phyloP scores from a whole-genome alignment of 2,797 vertebrate species.

The Enteromius unitaeniatus region DNA sequence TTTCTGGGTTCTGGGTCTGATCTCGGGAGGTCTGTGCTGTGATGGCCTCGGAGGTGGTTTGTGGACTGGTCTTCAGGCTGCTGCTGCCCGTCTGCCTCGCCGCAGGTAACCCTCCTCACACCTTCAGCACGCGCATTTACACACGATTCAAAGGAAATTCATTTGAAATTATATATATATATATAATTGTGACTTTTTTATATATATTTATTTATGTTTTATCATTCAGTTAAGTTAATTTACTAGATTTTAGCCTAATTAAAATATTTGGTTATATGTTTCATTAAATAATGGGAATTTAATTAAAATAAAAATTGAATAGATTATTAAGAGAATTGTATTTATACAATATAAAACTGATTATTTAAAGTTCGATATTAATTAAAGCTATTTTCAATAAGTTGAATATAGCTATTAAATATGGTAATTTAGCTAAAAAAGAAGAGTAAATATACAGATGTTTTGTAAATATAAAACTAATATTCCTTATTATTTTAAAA shows the following conservation, averaged over 20 bases:
- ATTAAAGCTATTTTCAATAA: no score
- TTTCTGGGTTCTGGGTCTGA: not conserved
- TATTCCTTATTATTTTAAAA: not conserved
- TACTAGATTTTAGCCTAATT: no score
- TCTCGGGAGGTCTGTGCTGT: slow-evolving; percentile 49
- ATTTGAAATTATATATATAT: not conserved
- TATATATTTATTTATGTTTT: not conserved
- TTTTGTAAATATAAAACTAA: not conserved
- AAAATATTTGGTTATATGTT: not conserved
- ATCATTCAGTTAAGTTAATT: no score
- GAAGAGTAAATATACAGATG: not conserved
- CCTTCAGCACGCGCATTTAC: no score
- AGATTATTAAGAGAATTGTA: no score
- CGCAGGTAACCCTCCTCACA: slow-evolving; percentile 73
- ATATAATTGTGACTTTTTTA: no score
- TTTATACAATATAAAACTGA: no score
- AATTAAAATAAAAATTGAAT: not conserved
- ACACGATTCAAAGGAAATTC: not conserved
- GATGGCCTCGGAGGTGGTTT: slow-evolving; percentile 88
- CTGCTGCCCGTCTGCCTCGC: slow-evolving; percentile 85
- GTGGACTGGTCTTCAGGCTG: slow-evolving; percentile 86
- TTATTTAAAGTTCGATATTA: no score
- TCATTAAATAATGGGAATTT: not conserved
- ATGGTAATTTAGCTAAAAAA: not conserved
- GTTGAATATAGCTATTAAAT: no score